Evolutionary conservation across 2,797 vertebrate species (phyloP), one percentile per base, ranked within the genome.

Genomic region (Hybognathus amarus): DNA sequence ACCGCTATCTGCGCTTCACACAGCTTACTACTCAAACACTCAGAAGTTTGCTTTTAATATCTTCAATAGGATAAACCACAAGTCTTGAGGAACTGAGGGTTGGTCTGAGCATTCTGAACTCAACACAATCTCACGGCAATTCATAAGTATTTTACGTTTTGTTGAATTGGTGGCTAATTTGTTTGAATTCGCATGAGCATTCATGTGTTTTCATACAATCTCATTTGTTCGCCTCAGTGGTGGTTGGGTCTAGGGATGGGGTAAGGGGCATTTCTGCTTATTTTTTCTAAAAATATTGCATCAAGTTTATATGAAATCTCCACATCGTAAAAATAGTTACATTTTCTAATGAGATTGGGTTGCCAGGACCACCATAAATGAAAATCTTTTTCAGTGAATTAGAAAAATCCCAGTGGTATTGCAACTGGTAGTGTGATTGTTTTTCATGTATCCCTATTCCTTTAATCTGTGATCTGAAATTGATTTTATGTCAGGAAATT

Each of bases 381-480:
- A 45, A 45, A 13, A 45, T 12, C 0, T 15, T 27, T 27, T 27
- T 27, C 59, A 61, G 59, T 27, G 11, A 66, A 10, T 66, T 33
- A 10, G 1, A 17, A 15, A 9, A 33, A 33, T 5, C 15, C 30
- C 20, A 75, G 22, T 40, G 73, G 20, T 59, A 59, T 75, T 38
- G 33, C 13, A 10, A 59, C 22, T 24, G 52, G 33, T 40, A 5
- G 73, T 3, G 22, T 40, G 33, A 59, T 59, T 75, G 33, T 75
- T 75, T 76, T 59, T 75, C 50, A 54, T 75, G 38, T 24, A 75
- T 59, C 33, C 30, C 10, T 33, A 33, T 33, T 40, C 33, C 33
- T 75, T 47, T 75, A 75, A 75, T 73, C 70, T 52, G 70, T 54
- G 47, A 73, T 56, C 73, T 24, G 50, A 59, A 59, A 75, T 56